These are phyloP conservation scores for Merodon equestris DNA, from an alignment of 2,888 invertebrate species.

Conservation along the genomic window DNA sequence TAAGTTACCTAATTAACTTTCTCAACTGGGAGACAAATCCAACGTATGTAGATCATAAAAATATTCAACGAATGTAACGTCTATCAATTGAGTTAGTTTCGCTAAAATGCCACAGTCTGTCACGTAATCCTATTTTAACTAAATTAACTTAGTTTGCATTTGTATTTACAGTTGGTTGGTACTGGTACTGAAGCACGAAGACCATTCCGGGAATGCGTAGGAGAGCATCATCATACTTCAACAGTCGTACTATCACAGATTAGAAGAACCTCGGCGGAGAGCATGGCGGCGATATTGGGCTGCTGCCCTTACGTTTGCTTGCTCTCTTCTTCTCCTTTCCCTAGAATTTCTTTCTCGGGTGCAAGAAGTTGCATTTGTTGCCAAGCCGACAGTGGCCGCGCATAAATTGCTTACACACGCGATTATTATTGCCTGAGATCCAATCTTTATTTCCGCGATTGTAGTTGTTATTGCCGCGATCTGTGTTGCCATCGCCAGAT, in stretches of 20 bases:
- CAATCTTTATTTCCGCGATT: slow-evolving; percentile 74
- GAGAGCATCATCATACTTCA: slow-evolving; percentile 20
- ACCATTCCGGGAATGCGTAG: slow-evolving; percentile 33
- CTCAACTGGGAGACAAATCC: slow-evolving; percentile 33
- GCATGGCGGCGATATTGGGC: slow-evolving; percentile 19
- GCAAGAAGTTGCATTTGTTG: slow-evolving; percentile 90
- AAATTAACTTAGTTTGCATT: slow-evolving; percentile 2
- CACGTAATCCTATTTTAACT: too few species aligned
- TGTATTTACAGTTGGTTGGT: slow-evolving; percentile 43
- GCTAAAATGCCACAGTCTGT: too few species aligned
- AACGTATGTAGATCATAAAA: too few species aligned
- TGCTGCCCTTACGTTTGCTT: background rate
- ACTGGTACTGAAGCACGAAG: slow-evolving; percentile 27
- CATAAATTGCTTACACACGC: slow-evolving; percentile 88
- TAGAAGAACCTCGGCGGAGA: slow-evolving; percentile 21
- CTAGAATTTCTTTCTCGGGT: slow-evolving; percentile 81
- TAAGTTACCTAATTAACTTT: background rate
- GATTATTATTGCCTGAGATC: slow-evolving; percentile 73
- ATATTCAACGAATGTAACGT: too few species aligned
- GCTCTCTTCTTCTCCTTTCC: slow-evolving; percentile 46
- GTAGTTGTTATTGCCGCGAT: slow-evolving; percentile 54
- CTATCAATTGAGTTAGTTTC: too few species aligned
- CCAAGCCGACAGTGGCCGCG: slow-evolving; percentile 91
- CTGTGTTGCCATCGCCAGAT: slow-evolving; percentile 74
- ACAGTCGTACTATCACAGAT: slow-evolving; percentile 65